Base-by-base conservation (phyloP, 2,888 invertebrate genomes). In the Orchesella flavescens region DNA sequence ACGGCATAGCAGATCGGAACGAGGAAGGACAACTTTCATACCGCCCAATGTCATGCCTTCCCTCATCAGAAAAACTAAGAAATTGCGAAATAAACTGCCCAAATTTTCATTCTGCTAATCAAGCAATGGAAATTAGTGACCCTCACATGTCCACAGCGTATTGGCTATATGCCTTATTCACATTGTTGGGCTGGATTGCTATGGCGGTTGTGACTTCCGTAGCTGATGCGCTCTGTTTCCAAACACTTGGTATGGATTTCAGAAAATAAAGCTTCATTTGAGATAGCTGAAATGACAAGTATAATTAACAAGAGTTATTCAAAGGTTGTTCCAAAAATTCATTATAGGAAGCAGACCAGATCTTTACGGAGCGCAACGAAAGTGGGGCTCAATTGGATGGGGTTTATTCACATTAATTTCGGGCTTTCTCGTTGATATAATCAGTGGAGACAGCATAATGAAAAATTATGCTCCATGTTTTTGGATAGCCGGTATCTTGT, bases 331-430 rank as follows among this genome's bases (percentile, higher is more conserved):
- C 7, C 12, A 49, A 49, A 46, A 15, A 43, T 19, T 65, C n/a
- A 65, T 43, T 89, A 2, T n/a, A 95, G 95, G 94, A 68, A 93
- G 94, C 2, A 92, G 93, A 76, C 93, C 93, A 15, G 92, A 94
- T 72, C 92, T 93, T 21, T 97, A 96, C 90, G 97, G 97, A 0
- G 93, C 94, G 87, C 97, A 97, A 90, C 92, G 96, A 57, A 91
- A 96, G 84, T 97, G 95, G 93, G 97, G 97, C 0, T 94, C 97
- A 0, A 91, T 97, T 1, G 97, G 96, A 0, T 96, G 95, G 93
- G 97, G 96, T 19, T 90, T 94, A 71, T 93, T 95, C 89, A 94
- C 95, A 0, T 91, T 95, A 24, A 89, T 95, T 17, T 92, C 95
- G 0, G 97, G 96, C 0, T 91, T 93, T 13, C 91, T 96, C 0